Percentiles rank a stretch among this genome's conserved stretches.
Evolutionary conservation across 1,140 invertebrate genomes (phyloP).

Genomic region (Centruroides sculpturatus): DNA sequence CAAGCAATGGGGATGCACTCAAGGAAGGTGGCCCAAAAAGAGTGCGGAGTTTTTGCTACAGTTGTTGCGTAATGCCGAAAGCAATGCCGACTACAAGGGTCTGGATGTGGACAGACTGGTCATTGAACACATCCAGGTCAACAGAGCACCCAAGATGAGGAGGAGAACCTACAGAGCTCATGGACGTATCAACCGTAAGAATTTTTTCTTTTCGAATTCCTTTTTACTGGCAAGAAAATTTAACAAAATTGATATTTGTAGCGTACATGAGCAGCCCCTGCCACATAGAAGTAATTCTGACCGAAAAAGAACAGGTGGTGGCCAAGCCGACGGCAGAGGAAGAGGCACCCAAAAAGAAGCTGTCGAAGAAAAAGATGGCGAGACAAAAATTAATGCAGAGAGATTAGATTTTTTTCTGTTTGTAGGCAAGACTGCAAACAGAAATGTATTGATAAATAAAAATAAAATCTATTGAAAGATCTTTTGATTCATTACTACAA

Average conservation of each 20-base stretch:
- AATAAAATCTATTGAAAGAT: too few relatives aligned
- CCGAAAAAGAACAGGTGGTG: conserved; percentile 91
- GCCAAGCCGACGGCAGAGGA: conserved; percentile 61
- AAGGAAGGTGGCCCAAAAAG: conserved; percentile 98
- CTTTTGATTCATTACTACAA: too few relatives aligned
- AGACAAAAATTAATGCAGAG: conserved; percentile 27
- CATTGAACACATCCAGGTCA: conserved; percentile 97
- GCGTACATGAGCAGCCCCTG: conserved; percentile 98
- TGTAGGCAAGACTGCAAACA: too few relatives aligned
- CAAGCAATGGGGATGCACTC: conserved; percentile 89
- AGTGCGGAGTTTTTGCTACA: conserved; percentile 95
- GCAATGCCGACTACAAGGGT: conserved; percentile 94
- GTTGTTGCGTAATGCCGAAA: conserved; percentile 93
- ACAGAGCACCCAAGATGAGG: conserved; percentile 90
- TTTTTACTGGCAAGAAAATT: too few relatives aligned
- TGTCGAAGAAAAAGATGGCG: conserved; percentile 79
- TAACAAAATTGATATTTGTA: conserved; percentile 26
- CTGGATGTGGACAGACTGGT: conserved; percentile 93
- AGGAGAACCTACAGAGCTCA: conserved; percentile 97
- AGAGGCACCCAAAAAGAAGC: conserved; percentile 71
- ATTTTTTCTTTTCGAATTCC: too few relatives aligned
- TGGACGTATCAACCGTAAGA: conserved; percentile 91
- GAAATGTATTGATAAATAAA: too few relatives aligned
- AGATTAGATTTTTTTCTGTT: conserved; percentile 15
- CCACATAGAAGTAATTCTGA: conserved; percentile 94